Evolutionary conservation across 2,888 invertebrate species (phyloP).

Genomic region (Ecliptopera silaceata): DNA sequence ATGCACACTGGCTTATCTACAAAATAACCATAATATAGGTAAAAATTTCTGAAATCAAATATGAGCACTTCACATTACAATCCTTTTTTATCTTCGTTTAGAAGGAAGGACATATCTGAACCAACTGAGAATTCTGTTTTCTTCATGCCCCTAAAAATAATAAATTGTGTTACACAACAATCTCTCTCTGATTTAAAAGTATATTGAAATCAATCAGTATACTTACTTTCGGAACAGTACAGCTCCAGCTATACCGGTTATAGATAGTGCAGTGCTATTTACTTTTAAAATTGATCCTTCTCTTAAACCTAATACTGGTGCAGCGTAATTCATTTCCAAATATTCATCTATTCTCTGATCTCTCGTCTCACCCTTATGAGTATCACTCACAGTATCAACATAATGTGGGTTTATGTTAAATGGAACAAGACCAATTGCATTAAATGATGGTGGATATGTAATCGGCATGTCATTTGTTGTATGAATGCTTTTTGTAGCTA

Average conservation of each 20-base stretch:
- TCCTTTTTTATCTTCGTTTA: constrained; percentile 18
- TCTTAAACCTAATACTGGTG: constrained; percentile 86
- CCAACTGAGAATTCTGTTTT: constrained; percentile 81
- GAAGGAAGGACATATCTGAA: constrained; percentile 84
- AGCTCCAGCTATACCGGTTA: constrained; percentile 85
- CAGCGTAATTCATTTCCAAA: constrained; percentile 81
- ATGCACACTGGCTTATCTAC: neutral
- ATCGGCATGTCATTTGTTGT: constrained; percentile 96
- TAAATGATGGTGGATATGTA: constrained; percentile 88
- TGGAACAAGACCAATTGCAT: constrained; percentile 88
- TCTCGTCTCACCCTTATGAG: constrained; percentile 91
- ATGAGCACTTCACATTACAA: neutral
- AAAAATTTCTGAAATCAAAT: too few species aligned
- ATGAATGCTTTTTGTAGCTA: constrained; percentile 89
- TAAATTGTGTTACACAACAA: neutral
- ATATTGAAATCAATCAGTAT: neutral
- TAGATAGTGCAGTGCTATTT: constrained; percentile 78
- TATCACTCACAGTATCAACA: constrained; percentile 84
- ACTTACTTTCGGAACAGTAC: constrained; percentile 85
- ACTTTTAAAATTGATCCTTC: constrained; percentile 88
- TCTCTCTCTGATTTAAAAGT: neutral
- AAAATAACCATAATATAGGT: too few species aligned
- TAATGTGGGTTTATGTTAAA: constrained; percentile 95
- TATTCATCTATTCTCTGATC: constrained; percentile 89
- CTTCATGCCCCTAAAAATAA: constrained; percentile 75